These are phyloP conservation scores for Prietella phreatophila DNA, from an alignment of 2,113 vertebrate species.

Conservation along the genomic window DNA sequence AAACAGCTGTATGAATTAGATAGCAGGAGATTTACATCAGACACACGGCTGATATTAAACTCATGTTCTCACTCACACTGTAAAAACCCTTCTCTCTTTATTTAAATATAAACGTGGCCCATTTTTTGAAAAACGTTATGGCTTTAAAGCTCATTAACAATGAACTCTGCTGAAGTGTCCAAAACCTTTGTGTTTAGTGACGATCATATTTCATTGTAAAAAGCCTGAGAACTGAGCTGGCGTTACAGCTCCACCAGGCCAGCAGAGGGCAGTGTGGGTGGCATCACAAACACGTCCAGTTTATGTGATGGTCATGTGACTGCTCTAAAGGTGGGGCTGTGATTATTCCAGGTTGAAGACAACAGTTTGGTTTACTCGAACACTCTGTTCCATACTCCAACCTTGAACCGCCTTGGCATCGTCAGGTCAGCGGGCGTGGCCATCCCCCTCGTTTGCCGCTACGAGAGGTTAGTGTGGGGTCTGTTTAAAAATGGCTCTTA, in stretches of 20 bases:
- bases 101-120: no score
- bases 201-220: no score
- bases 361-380: slow-evolving; percentile 34
- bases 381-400: slow-evolving; percentile 21
- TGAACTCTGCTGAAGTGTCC: neutral
- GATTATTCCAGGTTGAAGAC: slow-evolving; percentile 15
- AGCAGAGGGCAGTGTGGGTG: neutral
- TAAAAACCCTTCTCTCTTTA: no score
- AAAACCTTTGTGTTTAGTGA: neutral
- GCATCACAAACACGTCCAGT: neutral
- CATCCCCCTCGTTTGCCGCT: slow-evolving; percentile 31
- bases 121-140: neutral
- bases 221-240: neutral
- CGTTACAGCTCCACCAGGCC: neutral
- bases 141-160: neutral
- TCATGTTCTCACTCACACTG: no score
- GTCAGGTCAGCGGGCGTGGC: neutral
- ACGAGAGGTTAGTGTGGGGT: slow-evolving; percentile 25
- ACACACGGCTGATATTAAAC: no score
- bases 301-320: neutral
- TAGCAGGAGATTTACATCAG: no score
- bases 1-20: no score
- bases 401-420: slow-evolving; percentile 27
- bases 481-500: neutral
- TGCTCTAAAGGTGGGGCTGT: neutral